Evolutionary conservation across 2,797 vertebrate species (phyloP).

Genomic region (Brotula barbata): DNA sequence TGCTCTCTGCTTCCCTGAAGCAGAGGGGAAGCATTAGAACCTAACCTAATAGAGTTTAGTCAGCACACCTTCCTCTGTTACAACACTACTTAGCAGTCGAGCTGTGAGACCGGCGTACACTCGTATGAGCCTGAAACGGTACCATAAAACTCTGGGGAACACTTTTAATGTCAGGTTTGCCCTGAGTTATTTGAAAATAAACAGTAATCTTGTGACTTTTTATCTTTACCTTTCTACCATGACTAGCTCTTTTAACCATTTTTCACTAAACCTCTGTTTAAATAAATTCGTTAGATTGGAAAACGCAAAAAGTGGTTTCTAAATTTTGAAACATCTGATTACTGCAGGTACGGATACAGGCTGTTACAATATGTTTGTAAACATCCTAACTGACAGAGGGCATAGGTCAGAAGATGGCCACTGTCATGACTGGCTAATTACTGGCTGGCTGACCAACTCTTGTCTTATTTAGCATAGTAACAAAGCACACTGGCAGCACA

Average conservation of each 20-base stretch:
- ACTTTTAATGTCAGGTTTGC: conserved; percentile 5
- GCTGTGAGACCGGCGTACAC: neutral
- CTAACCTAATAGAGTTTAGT: conserved; percentile 32
- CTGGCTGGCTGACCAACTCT: neutral
- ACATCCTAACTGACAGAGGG: neutral
- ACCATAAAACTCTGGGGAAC: conserved; percentile 3
- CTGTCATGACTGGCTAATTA: conserved; percentile 4
- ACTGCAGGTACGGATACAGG: too few species aligned
- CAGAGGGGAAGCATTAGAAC: conserved; percentile 18
- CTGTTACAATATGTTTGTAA: conserved; percentile 9
- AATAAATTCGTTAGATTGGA: neutral
- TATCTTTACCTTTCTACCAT: conserved; percentile 7
- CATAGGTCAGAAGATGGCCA: conserved; percentile 4
- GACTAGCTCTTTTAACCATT: neutral
- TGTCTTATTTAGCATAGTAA: conserved; percentile 37
- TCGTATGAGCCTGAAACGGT: neutral
- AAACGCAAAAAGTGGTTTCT: neutral
- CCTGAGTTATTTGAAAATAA: neutral
- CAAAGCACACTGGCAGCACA: conserved; percentile 21
- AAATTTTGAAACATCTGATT: neutral
- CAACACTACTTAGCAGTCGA: neutral
- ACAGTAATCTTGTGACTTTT: conserved; percentile 2
- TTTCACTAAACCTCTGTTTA: neutral
- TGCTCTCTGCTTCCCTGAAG: conserved; percentile 5
- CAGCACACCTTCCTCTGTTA: conserved; percentile 19